Conservation (phyloP, 2,888 invertebrate genomes). For the Eupsilia transversa region DNA sequence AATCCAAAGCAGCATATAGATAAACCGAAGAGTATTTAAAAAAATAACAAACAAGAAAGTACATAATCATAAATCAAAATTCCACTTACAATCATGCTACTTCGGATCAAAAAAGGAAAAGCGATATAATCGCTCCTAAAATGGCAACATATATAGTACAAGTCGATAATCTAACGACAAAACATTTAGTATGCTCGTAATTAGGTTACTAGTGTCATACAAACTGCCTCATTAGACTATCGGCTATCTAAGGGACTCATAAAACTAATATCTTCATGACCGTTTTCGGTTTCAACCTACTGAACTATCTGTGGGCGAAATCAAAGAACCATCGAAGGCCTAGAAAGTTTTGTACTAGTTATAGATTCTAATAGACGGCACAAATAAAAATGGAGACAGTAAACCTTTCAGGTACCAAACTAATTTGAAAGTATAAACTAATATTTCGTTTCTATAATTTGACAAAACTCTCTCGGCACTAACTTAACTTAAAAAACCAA, state of each 20-base stretch:
- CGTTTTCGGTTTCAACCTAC: slow-evolving; percentile 64
- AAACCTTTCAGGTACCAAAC: neutral
- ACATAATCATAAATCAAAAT: slow-evolving; percentile 19
- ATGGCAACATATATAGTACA: slow-evolving; percentile 81
- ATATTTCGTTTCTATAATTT: slow-evolving; percentile 1
- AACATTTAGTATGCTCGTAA: slow-evolving; percentile 57
- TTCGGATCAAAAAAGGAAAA: slow-evolving; percentile 46
- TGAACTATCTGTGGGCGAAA: slow-evolving; percentile 67
- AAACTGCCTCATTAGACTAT: slow-evolving; percentile 73
- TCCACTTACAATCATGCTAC: slow-evolving; percentile 56
- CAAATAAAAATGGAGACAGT: neutral
- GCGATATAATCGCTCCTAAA: slow-evolving; percentile 68
- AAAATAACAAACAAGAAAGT: slow-evolving; percentile 24
- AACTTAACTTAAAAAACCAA: slow-evolving; percentile 7
- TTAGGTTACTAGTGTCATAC: slow-evolving; percentile 69
- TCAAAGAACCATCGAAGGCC: slow-evolving; percentile 50
- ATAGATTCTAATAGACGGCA: slow-evolving; percentile 22
- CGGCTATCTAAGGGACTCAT: slow-evolving; percentile 70
- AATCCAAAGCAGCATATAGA: slow-evolving; percentile 45
- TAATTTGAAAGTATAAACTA: neutral
- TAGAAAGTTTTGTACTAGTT: slow-evolving; percentile 63
- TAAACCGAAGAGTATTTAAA: neutral
- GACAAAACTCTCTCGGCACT: too few relatives aligned
- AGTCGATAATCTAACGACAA: slow-evolving; percentile 69
- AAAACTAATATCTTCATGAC: slow-evolving; percentile 68